Conservation (phyloP, 2,888 invertebrate genomes). For the Parnassius smintheus region DNA sequence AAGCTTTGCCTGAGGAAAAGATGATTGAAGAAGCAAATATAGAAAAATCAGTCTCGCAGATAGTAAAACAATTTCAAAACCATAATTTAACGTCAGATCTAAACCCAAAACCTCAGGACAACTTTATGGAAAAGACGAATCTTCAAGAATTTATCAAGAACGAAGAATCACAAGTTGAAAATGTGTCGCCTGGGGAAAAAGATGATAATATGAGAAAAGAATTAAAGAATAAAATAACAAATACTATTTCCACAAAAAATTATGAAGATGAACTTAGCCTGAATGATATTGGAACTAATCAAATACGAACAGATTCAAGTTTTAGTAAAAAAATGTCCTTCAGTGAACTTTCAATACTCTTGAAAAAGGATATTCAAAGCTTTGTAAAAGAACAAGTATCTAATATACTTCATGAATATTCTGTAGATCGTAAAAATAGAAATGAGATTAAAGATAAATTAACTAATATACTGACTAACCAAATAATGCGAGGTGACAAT, state of each 20-base stretch:
- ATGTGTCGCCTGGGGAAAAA: constrained; percentile 7
- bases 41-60: neutral
- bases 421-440: neutral
- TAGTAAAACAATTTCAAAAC: neutral
- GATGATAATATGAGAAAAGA: constrained; percentile 4
- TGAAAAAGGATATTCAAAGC: constrained; percentile 5
- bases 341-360: constrained; percentile 3
- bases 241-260: constrained; percentile 9
- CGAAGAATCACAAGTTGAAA: constrained; percentile 12
- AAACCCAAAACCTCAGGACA: neutral
- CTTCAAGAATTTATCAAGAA: constrained; percentile 6
- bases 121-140: neutral
- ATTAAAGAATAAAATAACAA: constrained; percentile 18
- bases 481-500: constrained; percentile 15
- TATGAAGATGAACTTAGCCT: neutral
- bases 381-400: constrained; percentile 12
- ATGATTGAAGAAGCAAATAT: neutral
- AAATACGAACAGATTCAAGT: neutral
- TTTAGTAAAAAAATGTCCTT: neutral
- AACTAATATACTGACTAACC: constrained; percentile 14
- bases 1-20: constrained; percentile 9
- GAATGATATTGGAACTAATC: neutral
- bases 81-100: neutral
- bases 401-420: constrained; percentile 7
- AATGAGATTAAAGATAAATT: constrained; percentile 14